These are phyloP conservation scores for Lepus americanus DNA, from an alignment of 2,113 vertebrate species.

Conservation along the genomic window DNA sequence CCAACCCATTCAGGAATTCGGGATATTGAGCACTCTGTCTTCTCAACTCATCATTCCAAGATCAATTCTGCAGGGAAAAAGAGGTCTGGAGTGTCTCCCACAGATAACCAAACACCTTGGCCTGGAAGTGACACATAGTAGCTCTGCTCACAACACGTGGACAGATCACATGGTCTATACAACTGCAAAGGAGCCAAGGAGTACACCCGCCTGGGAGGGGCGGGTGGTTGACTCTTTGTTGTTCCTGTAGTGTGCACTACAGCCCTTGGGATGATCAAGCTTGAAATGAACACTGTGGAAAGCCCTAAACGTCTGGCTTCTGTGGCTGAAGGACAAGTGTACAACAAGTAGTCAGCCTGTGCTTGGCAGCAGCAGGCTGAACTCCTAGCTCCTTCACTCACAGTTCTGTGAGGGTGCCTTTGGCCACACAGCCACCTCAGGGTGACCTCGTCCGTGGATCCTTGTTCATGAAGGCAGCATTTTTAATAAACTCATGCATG, in stretches of 20 bases:
- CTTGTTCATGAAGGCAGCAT: not conserved
- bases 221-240: not conserved
- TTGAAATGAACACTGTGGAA: slow-evolving; percentile 10
- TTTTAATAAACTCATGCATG: slow-evolving; percentile 59
- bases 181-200: not conserved
- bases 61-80: not conserved
- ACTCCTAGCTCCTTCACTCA: not conserved
- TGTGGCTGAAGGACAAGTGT: not conserved
- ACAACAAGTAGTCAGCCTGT: not conserved
- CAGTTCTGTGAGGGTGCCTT: not conserved
- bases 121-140: not conserved
- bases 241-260: not conserved
- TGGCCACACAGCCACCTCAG: not conserved
- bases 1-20: not conserved
- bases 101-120: not conserved
- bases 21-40: not conserved
- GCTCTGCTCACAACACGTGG: not conserved
- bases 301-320: not conserved
- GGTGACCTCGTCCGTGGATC: not conserved
- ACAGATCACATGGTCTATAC: not conserved
- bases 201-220: not conserved
- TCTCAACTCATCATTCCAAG: not conserved
- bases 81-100: not conserved
- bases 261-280: not conserved
- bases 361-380: not conserved